Conservation (phyloP, 2,888 invertebrate species). For the Adelphocoris suturalis region DNA sequence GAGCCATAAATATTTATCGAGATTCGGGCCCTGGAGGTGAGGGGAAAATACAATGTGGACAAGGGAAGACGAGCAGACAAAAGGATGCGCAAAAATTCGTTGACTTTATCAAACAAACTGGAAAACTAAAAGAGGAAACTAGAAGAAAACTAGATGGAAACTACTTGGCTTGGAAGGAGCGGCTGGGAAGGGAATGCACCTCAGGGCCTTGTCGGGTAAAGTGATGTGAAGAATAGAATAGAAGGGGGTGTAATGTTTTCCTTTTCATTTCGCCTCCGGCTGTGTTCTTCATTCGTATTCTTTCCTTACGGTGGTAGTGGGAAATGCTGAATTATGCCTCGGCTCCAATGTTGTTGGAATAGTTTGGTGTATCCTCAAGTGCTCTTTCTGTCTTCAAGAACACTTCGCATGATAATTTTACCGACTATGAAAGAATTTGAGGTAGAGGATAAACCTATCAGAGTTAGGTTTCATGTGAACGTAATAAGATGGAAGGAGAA, state of each 20-base stretch:
- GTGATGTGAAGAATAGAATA: not conserved
- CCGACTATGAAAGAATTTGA: too few species aligned
- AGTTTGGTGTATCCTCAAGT: not conserved
- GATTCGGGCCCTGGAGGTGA: not conserved
- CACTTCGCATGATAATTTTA: too few species aligned
- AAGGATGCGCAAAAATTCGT: constrained; percentile 27
- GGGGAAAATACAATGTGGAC: not conserved
- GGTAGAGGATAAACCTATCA: too few species aligned
- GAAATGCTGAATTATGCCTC: not conserved
- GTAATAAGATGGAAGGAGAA: too few species aligned
- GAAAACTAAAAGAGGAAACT: not conserved
- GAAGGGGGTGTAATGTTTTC: constrained; percentile 15
- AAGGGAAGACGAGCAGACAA: constrained; percentile 4
- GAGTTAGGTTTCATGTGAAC: too few species aligned
- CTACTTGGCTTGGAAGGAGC: not conserved
- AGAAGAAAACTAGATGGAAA: not conserved
- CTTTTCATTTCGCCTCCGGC: constrained; percentile 16
- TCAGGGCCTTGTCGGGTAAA: not conserved
- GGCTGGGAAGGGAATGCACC: not conserved
- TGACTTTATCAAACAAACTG: constrained; percentile 27
- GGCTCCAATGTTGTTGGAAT: not conserved
- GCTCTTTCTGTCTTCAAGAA: not conserved
- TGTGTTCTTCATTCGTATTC: not conserved
- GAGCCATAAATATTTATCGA: constrained; percentile 30
- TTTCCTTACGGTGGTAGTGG: not conserved